These are phyloP conservation scores for Zygothrica quintamaculata DNA, from an alignment of 2,888 invertebrate genomes.

Conservation along the genomic window DNA sequence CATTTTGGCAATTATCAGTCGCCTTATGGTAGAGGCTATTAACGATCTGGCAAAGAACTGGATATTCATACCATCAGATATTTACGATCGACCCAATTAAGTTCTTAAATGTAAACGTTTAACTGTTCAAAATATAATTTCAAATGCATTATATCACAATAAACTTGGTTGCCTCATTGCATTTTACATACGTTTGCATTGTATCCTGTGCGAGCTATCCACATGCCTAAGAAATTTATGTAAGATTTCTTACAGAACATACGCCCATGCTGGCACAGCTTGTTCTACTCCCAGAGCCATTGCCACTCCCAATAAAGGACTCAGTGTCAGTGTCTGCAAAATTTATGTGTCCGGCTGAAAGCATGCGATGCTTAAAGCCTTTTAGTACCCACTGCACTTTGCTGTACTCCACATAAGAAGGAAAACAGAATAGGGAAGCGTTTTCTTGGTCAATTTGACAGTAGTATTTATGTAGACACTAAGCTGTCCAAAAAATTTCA, in stretches of 20 bases:
- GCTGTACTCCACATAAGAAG: neutral
- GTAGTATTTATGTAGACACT: slow-evolving; percentile 1
- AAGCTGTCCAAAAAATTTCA: neutral
- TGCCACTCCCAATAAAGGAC: too few species aligned
- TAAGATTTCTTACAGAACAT: slow-evolving; percentile 21
- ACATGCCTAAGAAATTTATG: slow-evolving; percentile 23
- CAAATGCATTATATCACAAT: slow-evolving; percentile 17
- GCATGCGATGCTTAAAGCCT: slow-evolving; percentile 14
- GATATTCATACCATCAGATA: slow-evolving; percentile 73
- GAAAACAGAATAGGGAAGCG: neutral
- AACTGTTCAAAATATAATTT: slow-evolving; percentile 6
- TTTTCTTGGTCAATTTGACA: slow-evolving; percentile 10
- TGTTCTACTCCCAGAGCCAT: too few species aligned
- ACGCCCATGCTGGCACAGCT: slow-evolving; percentile 15
- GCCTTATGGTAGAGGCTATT: slow-evolving; percentile 69
- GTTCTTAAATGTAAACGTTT: slow-evolving; percentile 9
- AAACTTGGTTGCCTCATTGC: slow-evolving; percentile 20
- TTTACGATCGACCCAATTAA: slow-evolving; percentile 53
- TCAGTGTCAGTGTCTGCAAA: slow-evolving; percentile 6
- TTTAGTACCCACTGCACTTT: slow-evolving; percentile 14
- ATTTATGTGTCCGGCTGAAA: slow-evolving; percentile 42
- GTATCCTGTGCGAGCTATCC: slow-evolving; percentile 14
- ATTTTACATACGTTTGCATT: slow-evolving; percentile 22
- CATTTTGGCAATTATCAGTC: slow-evolving; percentile 65
- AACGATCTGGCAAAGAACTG: slow-evolving; percentile 78